Base-by-base conservation (phyloP, 2,113 vertebrate species). In the Alethe diademata region DNA sequence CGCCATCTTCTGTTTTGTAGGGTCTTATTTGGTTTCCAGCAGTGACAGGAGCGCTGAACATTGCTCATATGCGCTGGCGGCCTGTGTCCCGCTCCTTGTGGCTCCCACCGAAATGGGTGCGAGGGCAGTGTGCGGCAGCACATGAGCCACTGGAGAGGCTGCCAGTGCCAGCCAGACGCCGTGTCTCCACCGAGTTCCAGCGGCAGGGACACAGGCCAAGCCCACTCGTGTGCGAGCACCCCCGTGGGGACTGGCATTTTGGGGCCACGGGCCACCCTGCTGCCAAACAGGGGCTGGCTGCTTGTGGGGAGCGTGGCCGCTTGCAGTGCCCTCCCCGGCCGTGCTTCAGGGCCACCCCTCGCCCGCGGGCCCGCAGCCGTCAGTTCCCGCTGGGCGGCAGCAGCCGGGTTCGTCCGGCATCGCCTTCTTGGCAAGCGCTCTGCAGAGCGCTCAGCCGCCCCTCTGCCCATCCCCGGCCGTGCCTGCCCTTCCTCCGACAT, bases 251-350 rank as follows among this genome's bases (percentile, higher is more conserved):
- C 8, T 0, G 2, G 5, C 9, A 69, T 24, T 61, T 6, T 4
- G 43, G 24, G 33, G 19, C 38, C 33, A 2, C 3, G 35, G 28
- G 17, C 23, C 66, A 50, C 22, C 17, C 29, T 28, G 56, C 56
- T n/a, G 33, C 61, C 50, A 10, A 43, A 14, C 3, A 15, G 8
- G 24, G 24, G 8, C 9, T 1, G 5, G 40, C 42, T 47, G 70
- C 42, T 5, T 2, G 11, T 1, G 23, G 12, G 17, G 25, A 62
- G 16, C 12, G 3, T 0, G 2, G 56, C 42, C 2, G 0, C 66
- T 62, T 2, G 22, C 25, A 0, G 5, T 5, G 50, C 12, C 2
- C 10, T 73, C 23, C 45, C 12, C 2, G 12, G 40, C 48, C 48
- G 9, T 0, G 28, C 33, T 43, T 28, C 48, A 4, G 3, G 43